Evolutionary conservation across 2,888 invertebrate species (phyloP).

Genomic region (Meteorus cinctellus): DNA sequence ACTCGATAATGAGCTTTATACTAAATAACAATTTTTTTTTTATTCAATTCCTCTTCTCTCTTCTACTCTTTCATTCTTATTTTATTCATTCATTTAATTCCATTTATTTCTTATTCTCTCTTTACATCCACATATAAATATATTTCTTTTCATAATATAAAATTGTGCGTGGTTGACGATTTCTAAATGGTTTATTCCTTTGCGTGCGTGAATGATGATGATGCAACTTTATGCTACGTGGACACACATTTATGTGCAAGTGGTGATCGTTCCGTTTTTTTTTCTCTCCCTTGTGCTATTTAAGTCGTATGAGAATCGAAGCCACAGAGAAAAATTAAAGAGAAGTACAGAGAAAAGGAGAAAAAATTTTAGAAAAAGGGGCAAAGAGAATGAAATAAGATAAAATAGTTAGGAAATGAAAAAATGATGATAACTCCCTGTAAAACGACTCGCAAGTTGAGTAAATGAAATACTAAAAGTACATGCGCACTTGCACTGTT

Average conservation of each 20-base stretch:
- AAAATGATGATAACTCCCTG: constrained; percentile 40
- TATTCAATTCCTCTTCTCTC: neutral
- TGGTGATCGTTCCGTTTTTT: neutral
- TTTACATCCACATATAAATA: neutral
- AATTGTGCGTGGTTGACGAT: constrained; percentile 31
- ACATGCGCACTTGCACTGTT: neutral
- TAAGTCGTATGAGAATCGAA: neutral
- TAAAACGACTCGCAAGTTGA: constrained; percentile 33
- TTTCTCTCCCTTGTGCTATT: neutral
- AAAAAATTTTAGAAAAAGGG: neutral
- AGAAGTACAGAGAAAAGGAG: neutral
- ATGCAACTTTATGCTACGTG: constrained; percentile 18
- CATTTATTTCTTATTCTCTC: neutral
- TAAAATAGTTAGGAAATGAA: neutral
- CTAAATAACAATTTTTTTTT: constrained; percentile 39
- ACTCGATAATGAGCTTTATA: constrained; percentile 40
- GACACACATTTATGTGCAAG: neutral
- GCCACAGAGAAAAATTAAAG: neutral
- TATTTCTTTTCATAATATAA: constrained; percentile 23
- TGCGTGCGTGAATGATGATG: constrained; percentile 18
- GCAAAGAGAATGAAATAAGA: neutral
- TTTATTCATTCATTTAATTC: neutral
- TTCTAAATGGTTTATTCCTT: constrained; percentile 36
- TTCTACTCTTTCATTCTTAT: neutral
- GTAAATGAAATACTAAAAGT: neutral